Conservation (phyloP, 1,140 invertebrate genomes). For the Formica exsecta region DNA sequence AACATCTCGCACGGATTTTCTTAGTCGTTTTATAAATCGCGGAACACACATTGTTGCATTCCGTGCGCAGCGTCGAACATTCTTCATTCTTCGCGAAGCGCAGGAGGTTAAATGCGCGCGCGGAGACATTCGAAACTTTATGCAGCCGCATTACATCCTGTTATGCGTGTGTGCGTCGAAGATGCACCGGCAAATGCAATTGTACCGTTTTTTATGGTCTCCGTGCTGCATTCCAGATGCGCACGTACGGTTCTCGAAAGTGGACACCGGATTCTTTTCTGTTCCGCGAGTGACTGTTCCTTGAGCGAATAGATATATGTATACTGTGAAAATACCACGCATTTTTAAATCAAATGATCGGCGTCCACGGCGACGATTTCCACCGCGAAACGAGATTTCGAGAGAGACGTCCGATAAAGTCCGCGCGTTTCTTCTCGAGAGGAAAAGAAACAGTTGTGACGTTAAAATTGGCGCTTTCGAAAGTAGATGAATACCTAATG, state of each 20-base stretch:
- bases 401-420: constrained; percentile 22
- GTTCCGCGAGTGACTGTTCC: constrained; percentile 51
- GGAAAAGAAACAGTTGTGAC: not conserved
- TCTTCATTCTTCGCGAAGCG: constrained; percentile 49
- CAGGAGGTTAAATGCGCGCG: constrained; percentile 40
- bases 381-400: constrained; percentile 28
- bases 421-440: constrained; percentile 17
- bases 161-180: constrained; percentile 51
- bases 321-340: not conserved
- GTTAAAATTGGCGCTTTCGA: constrained; percentile 45
- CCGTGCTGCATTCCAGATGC: constrained; percentile 58
- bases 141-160: constrained; percentile 60
- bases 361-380: constrained; percentile 24
- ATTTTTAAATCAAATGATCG: constrained; percentile 55
- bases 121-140: constrained; percentile 56
- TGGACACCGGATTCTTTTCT: constrained; percentile 43
- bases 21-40: constrained; percentile 52
- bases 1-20: constrained; percentile 23
- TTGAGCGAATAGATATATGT: constrained; percentile 55
- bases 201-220: constrained; percentile 68
- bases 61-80: constrained; percentile 59
- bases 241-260: constrained; percentile 26
- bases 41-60: constrained; percentile 35
- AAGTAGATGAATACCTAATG: constrained; percentile 65
- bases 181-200: constrained; percentile 66